These are phyloP conservation scores for Etheostoma spectabile DNA, from an alignment of 2,113 vertebrate species.

Conservation along the genomic window DNA sequence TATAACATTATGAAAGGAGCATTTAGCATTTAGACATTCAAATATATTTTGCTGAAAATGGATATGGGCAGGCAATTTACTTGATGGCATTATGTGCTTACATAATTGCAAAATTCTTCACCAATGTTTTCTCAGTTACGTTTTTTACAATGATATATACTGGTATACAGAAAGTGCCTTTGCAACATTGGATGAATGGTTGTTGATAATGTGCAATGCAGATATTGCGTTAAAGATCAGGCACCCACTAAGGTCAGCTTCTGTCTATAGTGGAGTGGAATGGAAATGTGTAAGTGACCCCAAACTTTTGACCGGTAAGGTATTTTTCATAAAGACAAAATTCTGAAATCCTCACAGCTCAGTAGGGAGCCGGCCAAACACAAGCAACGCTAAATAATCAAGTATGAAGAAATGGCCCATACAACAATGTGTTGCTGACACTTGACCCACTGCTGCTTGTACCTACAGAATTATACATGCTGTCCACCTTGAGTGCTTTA, in stretches of 20 bases:
- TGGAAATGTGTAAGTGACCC: too few relatives aligned
- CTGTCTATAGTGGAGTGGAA: too few relatives aligned
- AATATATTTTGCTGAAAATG: not conserved
- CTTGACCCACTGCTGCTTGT: not conserved
- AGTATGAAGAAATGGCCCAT: not conserved
- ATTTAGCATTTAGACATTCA: not conserved
- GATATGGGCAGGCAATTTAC: not conserved
- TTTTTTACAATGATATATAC: too few relatives aligned
- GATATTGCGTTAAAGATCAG: too few relatives aligned
- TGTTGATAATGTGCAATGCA: too few relatives aligned
- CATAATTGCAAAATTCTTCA: too few relatives aligned
- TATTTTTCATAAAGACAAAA: not conserved
- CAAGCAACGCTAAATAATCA: not conserved
- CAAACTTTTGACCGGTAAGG: too few relatives aligned
- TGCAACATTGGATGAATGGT: too few relatives aligned
- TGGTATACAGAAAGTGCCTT: too few relatives aligned
- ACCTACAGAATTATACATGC: not conserved
- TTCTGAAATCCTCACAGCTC: not conserved
- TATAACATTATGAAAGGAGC: not conserved
- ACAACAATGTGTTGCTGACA: not conserved
- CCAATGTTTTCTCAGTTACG: too few relatives aligned
- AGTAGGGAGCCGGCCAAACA: not conserved
- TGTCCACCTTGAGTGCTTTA: not conserved
- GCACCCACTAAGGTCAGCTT: too few relatives aligned
- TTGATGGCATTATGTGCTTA: not conserved